Evolutionary conservation across 1,140 invertebrate species (phyloP).

Genomic region (Hormaphis cornu): DNA sequence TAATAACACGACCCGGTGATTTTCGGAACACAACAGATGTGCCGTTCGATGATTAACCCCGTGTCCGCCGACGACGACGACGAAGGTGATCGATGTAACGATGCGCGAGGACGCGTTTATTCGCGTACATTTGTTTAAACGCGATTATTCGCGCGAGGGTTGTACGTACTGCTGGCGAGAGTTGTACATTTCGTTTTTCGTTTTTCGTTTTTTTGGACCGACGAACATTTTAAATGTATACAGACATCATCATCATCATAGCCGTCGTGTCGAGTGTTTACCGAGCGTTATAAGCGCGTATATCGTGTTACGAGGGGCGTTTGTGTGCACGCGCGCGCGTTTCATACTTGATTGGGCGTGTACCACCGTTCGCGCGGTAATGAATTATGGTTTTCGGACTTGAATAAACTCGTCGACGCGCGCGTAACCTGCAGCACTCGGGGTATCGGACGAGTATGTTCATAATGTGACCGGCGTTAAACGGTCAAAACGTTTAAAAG

Average conservation of each 20-base stretch:
- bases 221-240: slow-evolving; percentile 16
- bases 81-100: neutral
- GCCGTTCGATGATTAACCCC: slow-evolving; percentile 27
- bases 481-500: no score
- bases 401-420: no score
- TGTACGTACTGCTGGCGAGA: no score
- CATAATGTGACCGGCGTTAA: no score
- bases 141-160: no score
- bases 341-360: neutral
- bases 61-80: neutral
- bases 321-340: neutral
- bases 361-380: no score
- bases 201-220: neutral
- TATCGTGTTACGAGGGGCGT: slow-evolving; percentile 4
- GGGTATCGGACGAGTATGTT: no score
- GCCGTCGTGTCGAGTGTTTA: neutral
- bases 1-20: slow-evolving; percentile 30
- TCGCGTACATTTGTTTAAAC: no score
- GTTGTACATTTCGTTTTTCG: neutral
- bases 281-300: no score
- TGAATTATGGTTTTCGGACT: no score
- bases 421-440: no score
- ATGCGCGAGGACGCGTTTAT: no score
- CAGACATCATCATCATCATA: neutral
- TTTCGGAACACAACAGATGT: slow-evolving; percentile 25